A percentile compares a stretch with the other conserved stretches of the same genome.
Evolutionary conservation across 2,113 vertebrate genomes (phyloP).

Genomic region (Phalacrocorax aristotelis): DNA sequence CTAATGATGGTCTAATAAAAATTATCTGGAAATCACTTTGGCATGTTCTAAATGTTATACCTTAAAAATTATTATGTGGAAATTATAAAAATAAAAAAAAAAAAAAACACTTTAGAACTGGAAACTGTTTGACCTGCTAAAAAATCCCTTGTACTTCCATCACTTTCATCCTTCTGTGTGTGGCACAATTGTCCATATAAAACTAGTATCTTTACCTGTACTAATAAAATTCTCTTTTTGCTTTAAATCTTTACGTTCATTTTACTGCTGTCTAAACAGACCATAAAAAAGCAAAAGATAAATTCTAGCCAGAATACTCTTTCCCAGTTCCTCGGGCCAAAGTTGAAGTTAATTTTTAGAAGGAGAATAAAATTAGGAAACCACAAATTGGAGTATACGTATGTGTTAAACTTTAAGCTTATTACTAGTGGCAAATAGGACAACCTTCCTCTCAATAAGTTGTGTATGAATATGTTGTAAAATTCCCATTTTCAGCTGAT

Average conservation of each 20-base stretch:
- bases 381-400: not conserved
- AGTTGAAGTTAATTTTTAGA: constrained; percentile 47
- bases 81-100: not conserved
- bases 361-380: constrained; percentile 43
- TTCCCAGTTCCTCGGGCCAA: constrained; percentile 9
- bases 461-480: constrained; percentile 34
- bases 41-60: not conserved
- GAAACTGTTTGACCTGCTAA: not conserved
- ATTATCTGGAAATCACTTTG: not conserved
- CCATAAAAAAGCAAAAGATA: constrained; percentile 19
- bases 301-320: not conserved
- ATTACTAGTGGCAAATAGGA: constrained; percentile 9
- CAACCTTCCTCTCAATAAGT: constrained; percentile 4
- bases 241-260: not conserved
- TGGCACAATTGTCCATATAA: not conserved
- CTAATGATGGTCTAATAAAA: not conserved
- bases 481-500: not conserved
- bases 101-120: not conserved
- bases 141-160: not conserved
- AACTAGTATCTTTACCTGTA: not conserved
- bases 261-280: constrained; percentile 60
- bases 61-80: not conserved
- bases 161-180: not conserved
- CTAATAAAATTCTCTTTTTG: not conserved
- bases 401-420: constrained; percentile 47